Percentiles rank a stretch among this genome's conserved stretches.
Conservation (phyloP, 2,113 vertebrate species). For the Apistogramma diplotaenia region DNA sequence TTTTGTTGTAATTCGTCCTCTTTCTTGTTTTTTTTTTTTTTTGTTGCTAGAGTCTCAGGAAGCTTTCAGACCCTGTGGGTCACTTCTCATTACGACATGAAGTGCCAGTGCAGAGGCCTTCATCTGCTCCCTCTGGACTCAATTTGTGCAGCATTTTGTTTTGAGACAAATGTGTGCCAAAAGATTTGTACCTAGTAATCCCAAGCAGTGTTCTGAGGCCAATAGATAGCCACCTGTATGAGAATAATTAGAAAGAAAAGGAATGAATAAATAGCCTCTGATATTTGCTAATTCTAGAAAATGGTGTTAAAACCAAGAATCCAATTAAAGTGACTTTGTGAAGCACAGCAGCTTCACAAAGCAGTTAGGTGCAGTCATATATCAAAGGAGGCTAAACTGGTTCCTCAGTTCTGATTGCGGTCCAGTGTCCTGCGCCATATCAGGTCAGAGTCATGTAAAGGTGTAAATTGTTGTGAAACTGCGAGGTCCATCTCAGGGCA, state of each 20-base stretch:
- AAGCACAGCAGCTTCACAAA: not conserved
- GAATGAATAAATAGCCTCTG: not conserved
- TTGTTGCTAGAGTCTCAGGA: not conserved
- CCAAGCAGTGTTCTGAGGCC: not conserved
- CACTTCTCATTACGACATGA: constrained; percentile 24
- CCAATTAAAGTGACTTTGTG: not conserved
- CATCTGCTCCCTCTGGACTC: constrained; percentile 29
- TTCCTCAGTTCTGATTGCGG: not conserved
- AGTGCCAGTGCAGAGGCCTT: constrained; percentile 28
- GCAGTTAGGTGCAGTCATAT: not conserved
- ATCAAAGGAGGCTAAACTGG: not conserved
- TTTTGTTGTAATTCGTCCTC: too few species aligned
- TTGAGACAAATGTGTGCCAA: not conserved
- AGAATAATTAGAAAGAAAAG: not conserved
- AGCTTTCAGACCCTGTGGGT: not conserved
- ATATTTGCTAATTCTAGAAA: not conserved
- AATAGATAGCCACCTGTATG: not conserved
- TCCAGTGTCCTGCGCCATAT: not conserved
- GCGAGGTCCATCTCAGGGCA: not conserved
- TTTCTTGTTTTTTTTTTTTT: too few species aligned
- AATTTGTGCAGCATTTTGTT: constrained; percentile 37
- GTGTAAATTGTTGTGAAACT: constrained; percentile 10
- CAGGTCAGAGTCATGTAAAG: not conserved
- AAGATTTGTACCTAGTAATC: not conserved
- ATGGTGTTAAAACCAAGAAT: not conserved